These are phyloP conservation scores for Ciconia stormi DNA, from an alignment of 2,113 vertebrate genomes.

Conservation along the genomic window DNA sequence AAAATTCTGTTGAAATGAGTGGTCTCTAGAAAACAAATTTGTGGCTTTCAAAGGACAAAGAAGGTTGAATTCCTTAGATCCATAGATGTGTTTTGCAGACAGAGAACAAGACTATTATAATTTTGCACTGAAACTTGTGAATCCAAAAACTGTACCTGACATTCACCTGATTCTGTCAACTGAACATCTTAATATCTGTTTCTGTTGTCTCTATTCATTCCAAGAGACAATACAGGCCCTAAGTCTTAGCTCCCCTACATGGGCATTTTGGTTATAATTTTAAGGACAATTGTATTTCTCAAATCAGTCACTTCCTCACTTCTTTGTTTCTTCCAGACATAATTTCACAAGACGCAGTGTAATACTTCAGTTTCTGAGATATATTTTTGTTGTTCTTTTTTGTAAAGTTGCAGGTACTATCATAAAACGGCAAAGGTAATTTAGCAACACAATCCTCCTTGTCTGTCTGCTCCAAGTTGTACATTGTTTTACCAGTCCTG, in stretches of 20 bases:
- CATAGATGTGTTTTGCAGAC: neutral
- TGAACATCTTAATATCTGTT: neutral
- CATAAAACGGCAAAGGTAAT: neutral
- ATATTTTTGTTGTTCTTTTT: neutral
- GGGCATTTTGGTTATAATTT: neutral
- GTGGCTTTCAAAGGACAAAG: neutral
- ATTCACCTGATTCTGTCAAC: neutral
- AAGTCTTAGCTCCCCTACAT: neutral
- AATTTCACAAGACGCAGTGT: neutral
- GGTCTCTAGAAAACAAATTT: neutral
- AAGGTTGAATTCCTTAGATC: neutral
- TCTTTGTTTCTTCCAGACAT: neutral
- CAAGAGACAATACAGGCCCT: neutral
- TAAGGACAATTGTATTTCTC: neutral
- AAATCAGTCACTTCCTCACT: neutral
- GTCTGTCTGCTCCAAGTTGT: neutral
- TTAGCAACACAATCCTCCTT: neutral
- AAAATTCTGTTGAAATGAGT: neutral
- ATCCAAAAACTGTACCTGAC: neutral
- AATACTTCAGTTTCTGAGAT: neutral
- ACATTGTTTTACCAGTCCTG: neutral
- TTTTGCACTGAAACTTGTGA: neutral
- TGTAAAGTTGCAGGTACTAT: neutral
- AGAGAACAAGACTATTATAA: neutral
- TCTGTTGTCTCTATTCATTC: neutral